These are phyloP conservation scores for Linurgus olivaceus DNA, from an alignment of 2,797 vertebrate genomes.

Conservation along the genomic window DNA sequence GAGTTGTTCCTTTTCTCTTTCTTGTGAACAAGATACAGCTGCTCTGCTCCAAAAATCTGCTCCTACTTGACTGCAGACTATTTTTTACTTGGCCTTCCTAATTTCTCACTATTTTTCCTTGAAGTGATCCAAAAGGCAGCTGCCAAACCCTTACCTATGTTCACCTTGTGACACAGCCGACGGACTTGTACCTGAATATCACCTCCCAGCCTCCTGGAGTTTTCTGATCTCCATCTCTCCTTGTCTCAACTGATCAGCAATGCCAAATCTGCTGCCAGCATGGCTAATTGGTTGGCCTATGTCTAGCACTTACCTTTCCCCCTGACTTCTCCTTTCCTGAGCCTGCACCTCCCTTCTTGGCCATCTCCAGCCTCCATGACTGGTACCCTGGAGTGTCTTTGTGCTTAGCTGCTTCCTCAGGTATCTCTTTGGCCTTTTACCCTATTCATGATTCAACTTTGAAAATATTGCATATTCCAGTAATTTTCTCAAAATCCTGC, in stretches of 20 bases:
- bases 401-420: neutral
- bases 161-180: neutral
- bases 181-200: neutral
- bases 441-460: neutral
- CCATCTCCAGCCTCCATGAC: neutral
- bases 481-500: neutral
- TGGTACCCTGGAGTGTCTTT: neutral
- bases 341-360: neutral
- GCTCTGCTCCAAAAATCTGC: neutral
- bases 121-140: neutral
- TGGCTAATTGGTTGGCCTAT: neutral
- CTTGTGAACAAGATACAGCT: neutral
- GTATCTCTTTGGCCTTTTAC: neutral
- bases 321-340: neutral
- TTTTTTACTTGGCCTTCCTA: neutral
- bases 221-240: neutral
- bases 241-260: neutral
- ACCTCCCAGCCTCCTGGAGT: neutral
- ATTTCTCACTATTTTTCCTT: neutral
- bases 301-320: neutral
- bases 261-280: neutral
- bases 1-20: neutral
- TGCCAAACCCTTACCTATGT: neutral
- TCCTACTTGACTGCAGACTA: neutral
- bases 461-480: neutral